Percentiles rank a stretch among this genome's conserved stretches.
Evolutionary conservation across 2,888 invertebrate species (phyloP).

Genomic region (Leptopilina syphax): DNA sequence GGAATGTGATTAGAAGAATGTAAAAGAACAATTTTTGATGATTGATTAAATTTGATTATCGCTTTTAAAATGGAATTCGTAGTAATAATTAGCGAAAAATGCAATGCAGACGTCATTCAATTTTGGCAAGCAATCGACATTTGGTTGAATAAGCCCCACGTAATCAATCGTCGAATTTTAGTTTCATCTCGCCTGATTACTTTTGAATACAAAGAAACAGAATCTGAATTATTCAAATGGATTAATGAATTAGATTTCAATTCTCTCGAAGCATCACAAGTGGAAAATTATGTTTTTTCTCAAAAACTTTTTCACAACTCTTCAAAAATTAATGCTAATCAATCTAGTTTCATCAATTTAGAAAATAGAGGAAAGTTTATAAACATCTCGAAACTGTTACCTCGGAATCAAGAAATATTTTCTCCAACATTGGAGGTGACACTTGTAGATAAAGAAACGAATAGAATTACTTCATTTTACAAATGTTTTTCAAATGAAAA

Average conservation of each 20-base stretch:
- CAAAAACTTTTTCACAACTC: conserved; percentile 62
- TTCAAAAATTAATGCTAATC: conserved; percentile 48
- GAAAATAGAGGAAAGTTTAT: conserved; percentile 68
- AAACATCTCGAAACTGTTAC: conserved; percentile 75
- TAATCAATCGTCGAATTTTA: conserved; percentile 85
- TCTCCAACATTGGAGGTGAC: conserved; percentile 74
- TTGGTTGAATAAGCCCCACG: conserved; percentile 83
- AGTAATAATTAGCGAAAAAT: conserved; percentile 58
- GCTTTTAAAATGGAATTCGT: conserved; percentile 59
- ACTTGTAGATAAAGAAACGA: conserved; percentile 73
- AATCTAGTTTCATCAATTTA: conserved; percentile 45
- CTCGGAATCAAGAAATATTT: conserved; percentile 73
- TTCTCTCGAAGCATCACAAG: conserved; percentile 46
- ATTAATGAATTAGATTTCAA: conserved; percentile 45
- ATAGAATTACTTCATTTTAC: conserved; percentile 77
- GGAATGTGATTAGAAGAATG: not conserved
- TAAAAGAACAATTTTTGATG: not conserved
- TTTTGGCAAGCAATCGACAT: conserved; percentile 84
- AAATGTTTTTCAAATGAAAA: conserved; percentile 73
- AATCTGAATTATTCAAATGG: conserved; percentile 47
- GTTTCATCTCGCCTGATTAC: conserved; percentile 72
- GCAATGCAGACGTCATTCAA: conserved; percentile 68
- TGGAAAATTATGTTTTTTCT: conserved; percentile 63
- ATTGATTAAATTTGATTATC: not conserved
- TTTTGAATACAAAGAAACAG: conserved; percentile 49